phyloP scores from a whole-genome alignment of 2,888 invertebrate genomes.

The Nebria brevicollis region DNA sequence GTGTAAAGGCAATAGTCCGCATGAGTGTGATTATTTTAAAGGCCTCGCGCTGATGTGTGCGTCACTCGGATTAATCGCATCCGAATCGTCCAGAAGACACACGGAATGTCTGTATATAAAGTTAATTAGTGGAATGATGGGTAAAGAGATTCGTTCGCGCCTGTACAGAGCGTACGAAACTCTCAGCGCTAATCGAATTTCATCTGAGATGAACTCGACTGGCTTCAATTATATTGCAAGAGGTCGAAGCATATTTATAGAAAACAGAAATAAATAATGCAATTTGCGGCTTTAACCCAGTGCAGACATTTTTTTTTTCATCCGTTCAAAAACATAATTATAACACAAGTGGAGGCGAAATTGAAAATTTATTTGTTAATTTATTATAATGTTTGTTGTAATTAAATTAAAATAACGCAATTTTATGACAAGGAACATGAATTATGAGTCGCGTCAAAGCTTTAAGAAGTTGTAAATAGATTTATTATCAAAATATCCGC shows the following conservation, averaged over 20 bases:
- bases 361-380: too few species aligned
- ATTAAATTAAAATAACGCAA: too few species aligned
- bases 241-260: background rate
- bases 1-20: slow-evolving; percentile 3
- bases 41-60: slow-evolving; percentile 5
- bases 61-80: slow-evolving; percentile 29
- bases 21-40: background rate
- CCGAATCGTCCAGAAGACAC: background rate
- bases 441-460: too few species aligned
- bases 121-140: background rate
- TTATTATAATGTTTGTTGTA: too few species aligned
- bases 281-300: background rate
- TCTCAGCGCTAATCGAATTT: background rate
- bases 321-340: too few species aligned
- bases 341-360: too few species aligned
- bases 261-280: background rate
- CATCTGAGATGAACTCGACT: background rate
- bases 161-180: background rate
- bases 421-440: too few species aligned
- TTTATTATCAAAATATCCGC: too few species aligned
- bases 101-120: slow-evolving; percentile 1
- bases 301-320: background rate
- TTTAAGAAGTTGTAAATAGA: too few species aligned
- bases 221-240: background rate
- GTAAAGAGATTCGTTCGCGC: background rate